A percentile compares a stretch with the other conserved stretches of the same genome.
These are phyloP conservation scores for Apus apus DNA, from an alignment of 2,113 vertebrate genomes.

Conservation along the genomic window DNA sequence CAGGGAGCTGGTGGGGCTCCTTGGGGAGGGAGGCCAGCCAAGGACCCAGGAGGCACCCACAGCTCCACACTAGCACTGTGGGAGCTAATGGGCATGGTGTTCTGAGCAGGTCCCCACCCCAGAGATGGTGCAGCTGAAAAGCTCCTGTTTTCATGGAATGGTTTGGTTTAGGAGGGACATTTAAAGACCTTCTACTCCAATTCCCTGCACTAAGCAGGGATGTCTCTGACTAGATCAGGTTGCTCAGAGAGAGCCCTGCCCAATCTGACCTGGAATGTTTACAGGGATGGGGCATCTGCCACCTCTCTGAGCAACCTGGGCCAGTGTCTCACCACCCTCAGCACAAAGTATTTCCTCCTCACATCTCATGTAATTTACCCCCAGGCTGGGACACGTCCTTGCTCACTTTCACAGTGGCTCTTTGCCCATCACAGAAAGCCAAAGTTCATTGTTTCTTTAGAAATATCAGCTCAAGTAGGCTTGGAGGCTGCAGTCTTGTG, in stretches of 20 bases:
- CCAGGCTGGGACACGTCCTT: neutral
- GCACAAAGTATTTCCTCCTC: too few relatives aligned
- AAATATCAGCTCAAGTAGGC: neutral
- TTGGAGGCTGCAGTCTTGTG: neutral
- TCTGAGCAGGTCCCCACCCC: neutral
- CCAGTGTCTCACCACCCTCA: too few relatives aligned
- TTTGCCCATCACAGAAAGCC: neutral
- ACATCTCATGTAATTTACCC: accelerated
- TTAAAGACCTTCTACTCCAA: too few relatives aligned
- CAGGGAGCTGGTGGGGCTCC: neutral
- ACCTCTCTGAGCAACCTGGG: too few relatives aligned
- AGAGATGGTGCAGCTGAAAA: accelerated
- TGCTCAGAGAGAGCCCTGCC: too few relatives aligned
- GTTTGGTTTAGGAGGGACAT: too few relatives aligned
- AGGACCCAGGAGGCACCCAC: neutral
- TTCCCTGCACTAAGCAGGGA: too few relatives aligned
- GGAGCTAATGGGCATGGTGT: accelerated
- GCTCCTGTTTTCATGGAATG: accelerated
- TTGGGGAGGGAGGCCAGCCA: neutral
- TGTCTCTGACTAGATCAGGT: too few relatives aligned
- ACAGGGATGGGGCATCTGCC: too few relatives aligned
- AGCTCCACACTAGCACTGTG: accelerated
- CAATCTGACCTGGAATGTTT: too few relatives aligned
- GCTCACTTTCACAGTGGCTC: accelerated
- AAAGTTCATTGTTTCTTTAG: accelerated